These are phyloP conservation scores for Lycocorax pyrrhopterus DNA, from an alignment of 2,113 vertebrate genomes.

Conservation along the genomic window DNA sequence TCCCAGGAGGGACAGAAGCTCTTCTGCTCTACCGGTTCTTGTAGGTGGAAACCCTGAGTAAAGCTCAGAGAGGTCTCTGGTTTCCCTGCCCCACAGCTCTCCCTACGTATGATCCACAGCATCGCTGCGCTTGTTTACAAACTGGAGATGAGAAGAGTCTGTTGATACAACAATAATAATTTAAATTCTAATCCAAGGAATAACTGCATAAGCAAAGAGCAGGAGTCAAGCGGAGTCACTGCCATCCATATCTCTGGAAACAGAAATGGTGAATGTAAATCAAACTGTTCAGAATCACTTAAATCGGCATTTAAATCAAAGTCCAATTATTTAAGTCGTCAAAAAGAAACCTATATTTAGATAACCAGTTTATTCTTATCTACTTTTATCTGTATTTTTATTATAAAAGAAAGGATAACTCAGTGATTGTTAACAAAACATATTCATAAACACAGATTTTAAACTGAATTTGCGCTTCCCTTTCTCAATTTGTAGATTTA, in stretches of 20 bases:
- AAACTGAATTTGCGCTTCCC: background rate
- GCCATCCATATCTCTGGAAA: background rate
- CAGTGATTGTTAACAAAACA: background rate
- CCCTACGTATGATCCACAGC: rapidly evolving
- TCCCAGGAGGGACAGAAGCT: background rate
- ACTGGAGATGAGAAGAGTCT: background rate
- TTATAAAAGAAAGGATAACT: background rate
- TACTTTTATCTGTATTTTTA: background rate
- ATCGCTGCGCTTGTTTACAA: background rate
- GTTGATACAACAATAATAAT: background rate
- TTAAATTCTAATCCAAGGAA: background rate
- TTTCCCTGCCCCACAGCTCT: background rate
- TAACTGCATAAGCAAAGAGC: background rate
- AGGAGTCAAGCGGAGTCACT: background rate
- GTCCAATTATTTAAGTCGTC: background rate
- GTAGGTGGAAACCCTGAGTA: background rate
- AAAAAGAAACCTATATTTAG: background rate
- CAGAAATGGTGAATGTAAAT: background rate
- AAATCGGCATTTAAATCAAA: background rate
- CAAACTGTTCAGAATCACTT: background rate
- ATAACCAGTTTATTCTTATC: background rate
- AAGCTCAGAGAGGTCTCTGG: background rate
- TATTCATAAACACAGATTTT: background rate
- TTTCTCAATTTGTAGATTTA: background rate
- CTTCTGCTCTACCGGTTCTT: background rate